Conservation (phyloP, 2,888 invertebrate species). For the Tridacna gigas region DNA sequence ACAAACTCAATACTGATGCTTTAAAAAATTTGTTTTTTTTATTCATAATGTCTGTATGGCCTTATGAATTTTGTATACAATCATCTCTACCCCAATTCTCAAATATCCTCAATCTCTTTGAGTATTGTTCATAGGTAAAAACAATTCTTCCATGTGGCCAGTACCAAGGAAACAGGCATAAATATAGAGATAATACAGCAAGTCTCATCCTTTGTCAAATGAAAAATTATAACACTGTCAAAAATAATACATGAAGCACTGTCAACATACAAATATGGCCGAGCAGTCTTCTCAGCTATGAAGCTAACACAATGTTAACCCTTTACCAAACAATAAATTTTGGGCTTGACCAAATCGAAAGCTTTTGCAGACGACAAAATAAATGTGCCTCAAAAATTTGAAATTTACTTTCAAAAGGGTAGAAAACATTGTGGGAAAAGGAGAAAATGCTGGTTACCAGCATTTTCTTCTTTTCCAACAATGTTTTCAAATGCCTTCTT, state of each 20-base stretch:
- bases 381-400: too few relatives aligned
- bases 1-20: not conserved
- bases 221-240: constrained; percentile 15
- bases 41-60: constrained; percentile 19
- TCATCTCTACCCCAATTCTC: constrained; percentile 24
- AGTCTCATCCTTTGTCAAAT: constrained; percentile 13
- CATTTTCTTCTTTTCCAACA: too few relatives aligned
- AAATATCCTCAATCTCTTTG: constrained; percentile 22
- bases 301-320: not conserved
- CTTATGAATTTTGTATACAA: not conserved
- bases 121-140: constrained; percentile 16
- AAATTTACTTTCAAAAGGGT: too few relatives aligned
- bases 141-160: constrained; percentile 4
- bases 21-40: constrained; percentile 14
- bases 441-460: too few relatives aligned
- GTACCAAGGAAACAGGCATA: constrained; percentile 17
- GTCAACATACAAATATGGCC: not conserved
- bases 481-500: too few relatives aligned
- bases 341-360: too few relatives aligned
- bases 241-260: not conserved
- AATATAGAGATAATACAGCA: constrained; percentile 17
- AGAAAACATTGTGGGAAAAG: too few relatives aligned
- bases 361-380: too few relatives aligned
- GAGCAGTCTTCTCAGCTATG: not conserved
- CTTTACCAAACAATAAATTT: too few relatives aligned